phyloP scores from a whole-genome alignment of 2,113 vertebrate species.

The Drymodes brunneopygia region DNA sequence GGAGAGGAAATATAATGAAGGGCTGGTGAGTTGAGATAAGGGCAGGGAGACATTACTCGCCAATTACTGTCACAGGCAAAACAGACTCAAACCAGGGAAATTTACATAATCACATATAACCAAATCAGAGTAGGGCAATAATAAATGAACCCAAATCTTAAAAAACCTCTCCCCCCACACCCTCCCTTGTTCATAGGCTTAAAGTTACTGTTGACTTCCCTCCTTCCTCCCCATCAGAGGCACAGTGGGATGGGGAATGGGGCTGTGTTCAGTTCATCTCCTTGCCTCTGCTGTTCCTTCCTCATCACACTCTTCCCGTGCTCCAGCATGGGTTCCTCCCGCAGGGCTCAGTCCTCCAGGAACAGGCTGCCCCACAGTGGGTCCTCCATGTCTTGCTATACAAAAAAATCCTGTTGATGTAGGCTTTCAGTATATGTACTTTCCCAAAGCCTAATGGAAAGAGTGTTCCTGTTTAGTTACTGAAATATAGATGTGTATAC shows the following conservation, averaged over 20 bases:
- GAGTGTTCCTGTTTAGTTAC: not conserved
- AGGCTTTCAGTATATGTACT: not conserved
- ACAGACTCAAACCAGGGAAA: not conserved
- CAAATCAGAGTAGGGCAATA: not conserved
- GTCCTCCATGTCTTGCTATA: not conserved
- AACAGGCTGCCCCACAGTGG: not conserved
- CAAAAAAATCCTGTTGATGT: not conserved
- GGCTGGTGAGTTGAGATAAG: too few relatives aligned
- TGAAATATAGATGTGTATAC: not conserved
- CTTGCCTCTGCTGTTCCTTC: not conserved
- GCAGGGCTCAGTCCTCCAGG: not conserved
- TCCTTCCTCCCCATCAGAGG: not conserved
- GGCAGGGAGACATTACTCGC: not conserved
- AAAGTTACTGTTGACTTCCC: not conserved
- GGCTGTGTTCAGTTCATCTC: too few relatives aligned
- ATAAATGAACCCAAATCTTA: too few relatives aligned
- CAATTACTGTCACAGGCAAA: not conserved
- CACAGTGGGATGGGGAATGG: too few relatives aligned
- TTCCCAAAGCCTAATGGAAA: not conserved
- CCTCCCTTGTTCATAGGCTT: too few relatives aligned
- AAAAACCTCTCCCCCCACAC: fast-evolving
- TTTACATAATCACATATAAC: not conserved
- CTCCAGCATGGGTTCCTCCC: not conserved
- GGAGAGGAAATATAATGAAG: not conserved
- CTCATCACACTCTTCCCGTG: not conserved